Evolutionary conservation across 2,113 vertebrate genomes (phyloP), one percentile per base, ranked within the genome.

Genomic region (Haemorhous mexicanus): DNA sequence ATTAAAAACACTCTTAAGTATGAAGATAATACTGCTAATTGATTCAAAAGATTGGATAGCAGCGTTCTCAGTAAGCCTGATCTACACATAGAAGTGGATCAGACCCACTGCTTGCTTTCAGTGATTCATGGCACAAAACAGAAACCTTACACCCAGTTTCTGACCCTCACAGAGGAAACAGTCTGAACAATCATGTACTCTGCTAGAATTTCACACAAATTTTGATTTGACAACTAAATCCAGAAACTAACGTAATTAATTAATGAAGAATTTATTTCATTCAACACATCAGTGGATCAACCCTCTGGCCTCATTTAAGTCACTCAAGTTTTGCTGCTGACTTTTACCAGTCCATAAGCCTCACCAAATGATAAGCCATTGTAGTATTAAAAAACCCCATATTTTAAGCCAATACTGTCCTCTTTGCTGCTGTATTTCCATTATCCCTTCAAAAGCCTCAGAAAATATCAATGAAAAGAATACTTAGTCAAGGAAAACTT

Each of bases 71-170:
- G 68, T 62, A 94, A 85, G 49, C 58, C 81, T 80, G 50, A 75
- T 44, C 89, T 81, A 85, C 3, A 1, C 37, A 87, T 24, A 78
- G 49, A 72, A 88, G 22, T 26, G 32, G 26, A 72, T 37, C 56
- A 87, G 76, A 77, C 66, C 37, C 89, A 86, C 73, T 64, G 69
- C 89, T 97, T 96, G 90, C 89, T 95, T 87, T 77, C 89, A 96
- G 47, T 91, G 84, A 89, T 70, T 86, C 93, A 90, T 19, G 74
- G 53, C 89, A 97, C 89, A 95, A 83, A 96, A 89, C 23, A 37
- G 82, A 62, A 53, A 95, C 89, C 87, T 97, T 87, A 88, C 30
- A 79, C 84, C 75, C 94, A 95, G 82, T 55, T 96, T 94, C 77
- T 89, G 89, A 52, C 35, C 79, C 94, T 95, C 84, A 96, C 2